Evolutionary conservation across 2,797 vertebrate genomes (phyloP).

Genomic region (Lagorchestes hirsutus): DNA sequence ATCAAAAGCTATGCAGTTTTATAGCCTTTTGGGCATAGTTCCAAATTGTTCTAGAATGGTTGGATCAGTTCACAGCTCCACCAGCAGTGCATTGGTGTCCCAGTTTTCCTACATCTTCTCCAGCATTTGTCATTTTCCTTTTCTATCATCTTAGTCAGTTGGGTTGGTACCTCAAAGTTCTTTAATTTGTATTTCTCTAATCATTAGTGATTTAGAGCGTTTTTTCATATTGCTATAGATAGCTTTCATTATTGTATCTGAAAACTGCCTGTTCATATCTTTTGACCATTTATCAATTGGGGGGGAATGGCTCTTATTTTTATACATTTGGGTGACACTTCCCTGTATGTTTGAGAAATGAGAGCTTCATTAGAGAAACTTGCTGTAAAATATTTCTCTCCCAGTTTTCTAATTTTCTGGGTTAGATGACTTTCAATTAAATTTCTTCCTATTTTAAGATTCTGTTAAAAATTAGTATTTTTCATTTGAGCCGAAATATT

Average conservation of each 20-base stretch:
- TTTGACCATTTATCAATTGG: background rate
- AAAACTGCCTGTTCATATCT: too few species aligned
- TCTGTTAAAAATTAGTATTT: conserved; percentile 33
- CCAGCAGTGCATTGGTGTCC: background rate
- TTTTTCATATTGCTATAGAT: too few species aligned
- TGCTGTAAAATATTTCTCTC: background rate
- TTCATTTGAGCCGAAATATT: conserved; percentile 41
- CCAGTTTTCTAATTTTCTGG: too few species aligned
- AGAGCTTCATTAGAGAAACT: background rate
- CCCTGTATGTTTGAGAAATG: background rate
- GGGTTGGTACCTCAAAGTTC: background rate
- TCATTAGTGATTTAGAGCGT: too few species aligned
- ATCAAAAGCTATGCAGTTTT: background rate
- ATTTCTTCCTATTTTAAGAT: conserved; percentile 4
- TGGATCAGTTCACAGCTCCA: background rate
- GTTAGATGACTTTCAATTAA: conserved; percentile 6
- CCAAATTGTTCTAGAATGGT: background rate
- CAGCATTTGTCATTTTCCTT: background rate
- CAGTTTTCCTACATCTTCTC: background rate
- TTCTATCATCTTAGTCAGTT: background rate
- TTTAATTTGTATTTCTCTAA: too few species aligned
- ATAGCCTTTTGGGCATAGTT: background rate
- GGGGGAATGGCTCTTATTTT: background rate
- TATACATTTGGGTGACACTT: background rate
- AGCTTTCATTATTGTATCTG: too few species aligned